Percentiles rank a stretch among this genome's conserved stretches.
Conservation (phyloP, 2,113 vertebrate genomes). For the Halichoeres trimaculatus region DNA sequence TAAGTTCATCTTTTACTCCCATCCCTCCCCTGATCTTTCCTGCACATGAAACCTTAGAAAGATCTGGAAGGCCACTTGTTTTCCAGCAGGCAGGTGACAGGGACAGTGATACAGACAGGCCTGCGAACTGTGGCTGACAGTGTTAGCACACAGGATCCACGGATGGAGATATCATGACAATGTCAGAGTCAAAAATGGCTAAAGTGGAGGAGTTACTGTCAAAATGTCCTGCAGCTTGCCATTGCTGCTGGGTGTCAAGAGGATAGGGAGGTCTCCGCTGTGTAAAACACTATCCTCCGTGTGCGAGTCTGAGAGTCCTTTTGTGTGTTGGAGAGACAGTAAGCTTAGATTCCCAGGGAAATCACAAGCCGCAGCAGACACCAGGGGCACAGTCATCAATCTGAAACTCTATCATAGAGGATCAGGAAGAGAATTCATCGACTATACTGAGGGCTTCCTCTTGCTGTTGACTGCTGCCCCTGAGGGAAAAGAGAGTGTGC, state of each 20-base stretch:
- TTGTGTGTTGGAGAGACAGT: constrained; percentile 55
- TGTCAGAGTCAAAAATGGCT: constrained; percentile 42
- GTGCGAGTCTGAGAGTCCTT: constrained; percentile 25
- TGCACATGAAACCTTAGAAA: constrained; percentile 4
- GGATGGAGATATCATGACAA: constrained; percentile 40
- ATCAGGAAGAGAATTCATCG: constrained; percentile 74
- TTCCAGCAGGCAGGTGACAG: constrained; percentile 28
- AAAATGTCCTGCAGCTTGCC: constrained; percentile 20
- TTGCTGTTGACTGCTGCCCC: constrained; percentile 11
- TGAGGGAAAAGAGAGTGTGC: constrained; percentile 45
- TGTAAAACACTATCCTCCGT: constrained; percentile 36
- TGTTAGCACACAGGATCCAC: constrained; percentile 32
- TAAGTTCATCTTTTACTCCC: constrained; percentile 68
- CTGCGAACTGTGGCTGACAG: constrained; percentile 34
- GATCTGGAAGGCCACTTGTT: constrained; percentile 21
- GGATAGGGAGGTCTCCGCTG: constrained; percentile 26
- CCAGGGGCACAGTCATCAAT: constrained; percentile 78
- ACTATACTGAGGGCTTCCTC: constrained; percentile 71
- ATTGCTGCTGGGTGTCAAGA: constrained; percentile 26
- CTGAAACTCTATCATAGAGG: constrained; percentile 77
- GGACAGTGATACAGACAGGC: constrained; percentile 7
- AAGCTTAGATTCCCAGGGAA: constrained; percentile 80
- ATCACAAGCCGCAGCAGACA: constrained; percentile 58
- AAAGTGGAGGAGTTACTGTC: constrained; percentile 27
- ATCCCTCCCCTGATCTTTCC: background rate